Base-by-base conservation (phyloP, 2,888 invertebrate species). In the Yponomeuta malinellus region DNA sequence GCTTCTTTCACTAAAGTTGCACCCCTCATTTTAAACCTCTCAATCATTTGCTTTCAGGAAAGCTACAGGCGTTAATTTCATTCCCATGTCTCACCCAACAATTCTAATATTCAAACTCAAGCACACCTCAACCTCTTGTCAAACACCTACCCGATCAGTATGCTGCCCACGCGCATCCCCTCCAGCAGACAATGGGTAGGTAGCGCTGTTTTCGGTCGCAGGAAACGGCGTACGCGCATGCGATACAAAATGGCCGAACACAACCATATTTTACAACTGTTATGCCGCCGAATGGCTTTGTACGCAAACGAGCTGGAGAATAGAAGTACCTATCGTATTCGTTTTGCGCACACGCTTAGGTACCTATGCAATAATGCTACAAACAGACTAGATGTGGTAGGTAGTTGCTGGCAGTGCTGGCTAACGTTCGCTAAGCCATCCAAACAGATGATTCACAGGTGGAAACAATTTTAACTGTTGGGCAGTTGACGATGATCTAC, bases 161-260 rank as follows among this genome's bases (percentile, higher is more conserved):
- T 90, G 84, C 90, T 72, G 73, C 74, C 80, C 91, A 88, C 90
- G 86, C 73, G 76, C 85, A 87, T 88, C 89, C 89, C 90, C 87
- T 86, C 88, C 82, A 77, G 80, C 76, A 78, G 86, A 91, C 90
- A 91, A 91, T 91, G 79, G 90, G 83, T 81, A 82, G 88, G 87
- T 86, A 87, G 87, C 86, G 83, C 87, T 86, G 85, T 89, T 90
- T 91, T 89, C 81, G 88, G 79, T 84, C 87, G 52, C 90, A 90
- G 90, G 90, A 90, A 90, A 84, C 88, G 82, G 74, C 82, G 89
- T 77, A 91, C 91, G 91, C 90, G 90, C 81, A 76, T 75, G 75
- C 74, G 77, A 77, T 91, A 89, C 88, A 85, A 89, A 90, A 86
- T 86, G 85, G 83, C 81, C 73, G 78, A 74, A 37, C 66, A 78